Conservation (phyloP, 2,113 vertebrate genomes). For the Smithornis capensis region DNA sequence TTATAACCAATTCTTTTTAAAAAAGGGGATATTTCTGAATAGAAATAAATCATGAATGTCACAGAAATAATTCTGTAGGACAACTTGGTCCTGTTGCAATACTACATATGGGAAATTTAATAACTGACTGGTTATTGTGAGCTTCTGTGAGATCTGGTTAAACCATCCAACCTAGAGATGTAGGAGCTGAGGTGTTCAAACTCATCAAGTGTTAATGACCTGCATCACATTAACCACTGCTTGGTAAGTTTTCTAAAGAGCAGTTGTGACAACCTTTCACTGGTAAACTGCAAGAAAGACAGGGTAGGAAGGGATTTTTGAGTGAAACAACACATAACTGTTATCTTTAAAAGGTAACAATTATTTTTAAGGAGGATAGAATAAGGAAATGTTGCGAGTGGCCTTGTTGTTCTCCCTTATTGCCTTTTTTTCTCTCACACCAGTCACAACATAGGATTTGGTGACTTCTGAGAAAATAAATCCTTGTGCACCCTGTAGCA, state of each 20-base stretch:
- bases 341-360: neutral
- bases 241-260: neutral
- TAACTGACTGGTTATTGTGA: neutral
- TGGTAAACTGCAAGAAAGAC: neutral
- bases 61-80: neutral
- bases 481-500: neutral
- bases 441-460: neutral
- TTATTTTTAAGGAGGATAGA: neutral
- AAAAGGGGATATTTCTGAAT: neutral
- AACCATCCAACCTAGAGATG: neutral
- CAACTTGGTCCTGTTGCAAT: neutral
- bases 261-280: neutral
- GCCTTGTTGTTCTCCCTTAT: neutral
- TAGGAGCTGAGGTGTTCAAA: neutral
- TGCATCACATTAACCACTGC: neutral
- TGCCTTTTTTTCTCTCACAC: too few relatives aligned
- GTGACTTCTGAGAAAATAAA: neutral
- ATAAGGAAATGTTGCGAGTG: neutral
- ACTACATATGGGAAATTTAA: neutral
- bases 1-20: neutral
- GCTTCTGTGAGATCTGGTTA: neutral
- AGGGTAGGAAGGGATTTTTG: neutral
- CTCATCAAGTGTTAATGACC: neutral
- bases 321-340: neutral
- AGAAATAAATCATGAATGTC: neutral